These are phyloP conservation scores for Ptychodera flava DNA, from an alignment of 35 echinoderm and acorn worm species.

Conservation along the genomic window DNA sequence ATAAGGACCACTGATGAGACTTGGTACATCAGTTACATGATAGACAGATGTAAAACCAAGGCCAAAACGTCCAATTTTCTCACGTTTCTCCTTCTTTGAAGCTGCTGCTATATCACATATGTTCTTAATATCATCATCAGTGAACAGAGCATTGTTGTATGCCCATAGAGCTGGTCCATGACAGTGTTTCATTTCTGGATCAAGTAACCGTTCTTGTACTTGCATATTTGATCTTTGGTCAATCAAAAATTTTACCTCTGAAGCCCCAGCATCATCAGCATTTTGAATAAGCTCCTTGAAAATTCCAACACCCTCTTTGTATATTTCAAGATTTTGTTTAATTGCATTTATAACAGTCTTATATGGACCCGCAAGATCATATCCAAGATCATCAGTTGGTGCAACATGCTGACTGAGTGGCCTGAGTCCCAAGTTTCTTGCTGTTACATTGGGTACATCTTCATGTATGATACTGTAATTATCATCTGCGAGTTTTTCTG, in stretches of 20 bases:
- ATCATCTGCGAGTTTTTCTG: background rate
- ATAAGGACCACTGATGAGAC: conserved; percentile 50
- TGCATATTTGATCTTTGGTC: conserved; percentile 59
- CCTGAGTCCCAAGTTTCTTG: background rate
- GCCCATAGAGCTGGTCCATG: conserved; percentile 92
- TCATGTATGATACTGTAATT: conserved; percentile 17
- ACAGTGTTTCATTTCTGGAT: conserved; percentile 51
- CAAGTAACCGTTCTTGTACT: conserved; percentile 21
- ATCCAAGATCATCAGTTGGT: conserved; percentile 30
- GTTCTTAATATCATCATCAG: conserved; percentile 54
- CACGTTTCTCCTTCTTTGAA: conserved; percentile 42
- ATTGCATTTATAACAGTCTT: conserved; percentile 38
- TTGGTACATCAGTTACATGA: conserved; percentile 86
- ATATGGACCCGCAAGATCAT: conserved; percentile 33
- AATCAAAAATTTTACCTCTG: conserved; percentile 63
- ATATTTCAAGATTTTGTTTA: conserved; percentile 29
- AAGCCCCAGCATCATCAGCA: conserved; percentile 83
- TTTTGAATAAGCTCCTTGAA: conserved; percentile 80
- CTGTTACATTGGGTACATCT: conserved; percentile 8
- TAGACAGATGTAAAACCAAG: conserved; percentile 86
- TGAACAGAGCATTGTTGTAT: conserved; percentile 73
- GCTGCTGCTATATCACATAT: conserved; percentile 45
- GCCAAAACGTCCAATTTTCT: conserved; percentile 81
- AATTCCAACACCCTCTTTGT: conserved; percentile 36
- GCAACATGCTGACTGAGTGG: conserved; percentile 29